Base-by-base conservation (phyloP, 23 tunicate genomes). In the Ascidia mentula region DNA sequence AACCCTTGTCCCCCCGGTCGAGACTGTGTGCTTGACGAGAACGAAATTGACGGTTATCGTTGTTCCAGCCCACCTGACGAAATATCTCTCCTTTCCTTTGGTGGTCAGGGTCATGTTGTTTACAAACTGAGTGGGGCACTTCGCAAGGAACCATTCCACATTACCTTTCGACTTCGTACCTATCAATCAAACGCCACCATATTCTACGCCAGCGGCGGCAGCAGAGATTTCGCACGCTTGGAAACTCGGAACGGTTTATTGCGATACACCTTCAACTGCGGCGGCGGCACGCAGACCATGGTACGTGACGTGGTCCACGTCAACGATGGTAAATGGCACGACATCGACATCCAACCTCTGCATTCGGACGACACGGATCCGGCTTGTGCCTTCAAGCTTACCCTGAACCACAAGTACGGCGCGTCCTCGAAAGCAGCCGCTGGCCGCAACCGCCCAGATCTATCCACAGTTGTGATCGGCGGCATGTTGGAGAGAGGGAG, bases 131-230 rank as follows among this genome's bases (percentile, higher is more conserved):
- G 37, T 17, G 30, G 53, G 6, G 22, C 30, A 5, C 32, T 42
- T 28, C 70, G 82, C 34, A 42, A 77, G 33, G 32, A 22, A 20
- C 91, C 91, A 6, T 81, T 87, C 71, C 76, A 75, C 31, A 60
- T 74, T 18, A 45, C 24, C 40, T 75, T 87, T 3, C 79, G 86
- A 30, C 28, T 87, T 20, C 79, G 86, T 2, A 80, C 86, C 2
- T 87, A 80, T 40, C 86, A 87, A 65, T 81, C 85, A 8, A 81
- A 81, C 34, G 86, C 86, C 0, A 81, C 91, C 20, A 31, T 87
- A 18, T 80, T 87, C 33, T 65, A 69, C 22, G 91, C 86, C 0
- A 75, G 32, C 18, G 91, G 91, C 1, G 31, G 37, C 8, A 28
- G 40, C 6, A 33, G 37, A 22, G 75, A 38, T 28, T 79, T 79